phyloP scores from a whole-genome alignment of 2,888 invertebrate genomes.

The Xanthorhoe designata region DNA sequence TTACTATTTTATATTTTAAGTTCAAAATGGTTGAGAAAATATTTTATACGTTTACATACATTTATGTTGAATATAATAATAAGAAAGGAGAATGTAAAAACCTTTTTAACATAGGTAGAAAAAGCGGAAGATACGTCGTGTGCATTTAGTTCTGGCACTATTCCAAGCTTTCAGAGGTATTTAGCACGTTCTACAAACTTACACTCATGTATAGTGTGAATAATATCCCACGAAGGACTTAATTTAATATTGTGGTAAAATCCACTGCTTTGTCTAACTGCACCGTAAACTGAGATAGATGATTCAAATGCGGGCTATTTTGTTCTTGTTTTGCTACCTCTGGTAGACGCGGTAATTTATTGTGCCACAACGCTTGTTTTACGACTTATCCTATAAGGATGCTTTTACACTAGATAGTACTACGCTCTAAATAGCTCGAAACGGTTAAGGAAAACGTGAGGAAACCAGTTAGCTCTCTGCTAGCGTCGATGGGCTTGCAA shows the following conservation, averaged over 20 bases:
- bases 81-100: neutral
- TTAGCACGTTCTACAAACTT: constrained; percentile 1
- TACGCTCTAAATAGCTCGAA: too few species aligned
- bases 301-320: neutral
- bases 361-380: too few species aligned
- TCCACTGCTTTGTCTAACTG: neutral
- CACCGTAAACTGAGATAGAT: constrained; percentile 4
- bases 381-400: too few species aligned
- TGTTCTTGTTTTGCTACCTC: too few species aligned
- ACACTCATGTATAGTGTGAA: neutral
- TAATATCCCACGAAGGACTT: constrained; percentile 3
- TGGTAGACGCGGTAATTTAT: too few species aligned
- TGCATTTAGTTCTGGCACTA: constrained; percentile 11
- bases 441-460: too few species aligned
- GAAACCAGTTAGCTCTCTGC: too few species aligned
- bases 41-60: neutral
- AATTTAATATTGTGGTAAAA: constrained; percentile 15
- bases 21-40: too few species aligned
- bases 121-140: neutral
- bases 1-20: too few species aligned
- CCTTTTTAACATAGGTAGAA: neutral
- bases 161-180: constrained; percentile 10
- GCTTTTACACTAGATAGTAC: too few species aligned
- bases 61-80: neutral
- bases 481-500: too few species aligned